Percentiles rank a stretch among this genome's conserved stretches.
Conservation (phyloP, 64 coral and sea anemone genomes). For the Astreopora myriophthalma region DNA sequence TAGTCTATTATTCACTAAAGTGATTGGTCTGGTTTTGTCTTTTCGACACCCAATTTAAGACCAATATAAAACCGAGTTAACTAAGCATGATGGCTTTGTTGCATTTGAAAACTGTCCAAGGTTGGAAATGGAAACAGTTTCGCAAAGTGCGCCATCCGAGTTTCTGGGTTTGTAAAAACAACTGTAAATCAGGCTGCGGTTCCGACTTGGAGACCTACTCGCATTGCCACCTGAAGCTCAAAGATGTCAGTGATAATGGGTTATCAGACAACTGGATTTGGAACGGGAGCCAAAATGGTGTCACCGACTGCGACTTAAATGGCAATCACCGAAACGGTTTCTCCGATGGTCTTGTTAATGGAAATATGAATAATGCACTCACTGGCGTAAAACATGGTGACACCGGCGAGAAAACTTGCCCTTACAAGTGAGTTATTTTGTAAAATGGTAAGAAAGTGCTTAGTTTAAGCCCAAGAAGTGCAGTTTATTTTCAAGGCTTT, state of each 20-base stretch:
- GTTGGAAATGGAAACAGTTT: constrained; percentile 59
- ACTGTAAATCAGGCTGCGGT: constrained; percentile 61
- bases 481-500: neutral
- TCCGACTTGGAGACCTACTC: constrained; percentile 49
- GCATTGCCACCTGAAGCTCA: constrained; percentile 36
- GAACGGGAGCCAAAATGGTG: constrained; percentile 19
- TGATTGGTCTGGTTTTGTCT: no score
- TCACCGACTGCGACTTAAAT: neutral
- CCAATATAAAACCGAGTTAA: no score
- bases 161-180: constrained; percentile 52
- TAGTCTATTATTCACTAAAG: no score
- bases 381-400: neutral
- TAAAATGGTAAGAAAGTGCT: neutral
- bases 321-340: neutral
- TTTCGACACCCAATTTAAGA: no score
- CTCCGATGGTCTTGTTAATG: neutral
- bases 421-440: constrained; percentile 2
- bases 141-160: constrained; percentile 35
- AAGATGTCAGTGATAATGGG: constrained; percentile 29
- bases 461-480: neutral
- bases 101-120: neutral
- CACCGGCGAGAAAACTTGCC: neutral
- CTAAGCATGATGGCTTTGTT: neutral
- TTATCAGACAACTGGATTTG: neutral
- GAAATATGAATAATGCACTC: neutral